phyloP scores from a whole-genome alignment of 2,888 invertebrate genomes.

The Torymus tubicola region DNA sequence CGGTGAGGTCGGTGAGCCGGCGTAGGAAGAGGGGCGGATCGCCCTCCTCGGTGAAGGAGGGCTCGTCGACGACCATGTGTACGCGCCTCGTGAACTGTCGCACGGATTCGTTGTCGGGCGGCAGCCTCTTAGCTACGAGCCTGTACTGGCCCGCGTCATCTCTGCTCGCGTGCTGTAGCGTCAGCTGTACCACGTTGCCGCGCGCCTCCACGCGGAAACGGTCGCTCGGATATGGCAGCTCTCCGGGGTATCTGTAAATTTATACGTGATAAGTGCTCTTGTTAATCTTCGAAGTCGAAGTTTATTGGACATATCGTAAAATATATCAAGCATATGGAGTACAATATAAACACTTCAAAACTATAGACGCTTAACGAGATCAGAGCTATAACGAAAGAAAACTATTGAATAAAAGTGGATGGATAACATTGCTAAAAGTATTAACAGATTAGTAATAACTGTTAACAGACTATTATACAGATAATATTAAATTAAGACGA shows the following conservation, averaged over 20 bases:
- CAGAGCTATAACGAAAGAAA: no score
- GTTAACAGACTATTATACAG: no score
- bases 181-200: conserved; percentile 82
- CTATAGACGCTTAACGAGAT: no score
- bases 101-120: conserved; percentile 62
- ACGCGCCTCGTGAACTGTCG: conserved; percentile 65
- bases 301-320: no score
- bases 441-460: no score
- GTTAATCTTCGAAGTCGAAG: no score
- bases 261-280: no score
- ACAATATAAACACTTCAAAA: no score
- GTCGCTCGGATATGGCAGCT: conserved; percentile 81
- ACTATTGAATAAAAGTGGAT: no score
- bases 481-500: no score
- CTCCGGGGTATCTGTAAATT: conserved; percentile 61
- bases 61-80: conserved; percentile 70
- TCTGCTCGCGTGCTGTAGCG: conserved; percentile 71
- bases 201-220: conserved; percentile 81
- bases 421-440: no score
- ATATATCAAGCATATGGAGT: no score
- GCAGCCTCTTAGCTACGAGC: conserved; percentile 84
- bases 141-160: conserved; percentile 79
- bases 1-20: conserved; percentile 89
- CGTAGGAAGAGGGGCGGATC: conserved; percentile 90
- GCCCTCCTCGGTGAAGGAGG: conserved; percentile 77